phyloP scores from a whole-genome alignment of 2,797 vertebrate genomes.

The Rhincodon typus region DNA sequence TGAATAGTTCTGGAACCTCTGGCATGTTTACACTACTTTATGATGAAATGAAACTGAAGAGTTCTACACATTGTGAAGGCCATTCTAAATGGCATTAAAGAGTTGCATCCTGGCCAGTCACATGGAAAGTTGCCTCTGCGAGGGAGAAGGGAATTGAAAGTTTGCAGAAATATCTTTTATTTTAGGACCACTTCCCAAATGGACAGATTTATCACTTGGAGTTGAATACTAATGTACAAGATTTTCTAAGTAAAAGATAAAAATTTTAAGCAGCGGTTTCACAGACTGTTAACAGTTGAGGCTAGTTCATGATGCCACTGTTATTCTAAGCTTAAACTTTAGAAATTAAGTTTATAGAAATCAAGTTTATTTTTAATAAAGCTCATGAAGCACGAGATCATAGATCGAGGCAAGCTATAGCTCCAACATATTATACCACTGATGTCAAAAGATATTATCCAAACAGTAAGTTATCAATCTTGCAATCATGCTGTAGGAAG shows the following conservation, averaged over 20 bases:
- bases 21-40: background rate
- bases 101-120: background rate
- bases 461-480: background rate
- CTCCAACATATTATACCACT: background rate
- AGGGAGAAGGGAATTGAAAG: background rate
- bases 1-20: background rate
- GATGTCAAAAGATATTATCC: background rate
- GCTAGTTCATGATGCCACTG: background rate
- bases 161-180: background rate
- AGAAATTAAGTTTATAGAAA: background rate
- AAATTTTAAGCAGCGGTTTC: background rate
- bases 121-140: background rate
- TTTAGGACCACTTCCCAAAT: background rate
- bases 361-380: background rate
- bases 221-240: background rate
- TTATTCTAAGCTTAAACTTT: background rate
- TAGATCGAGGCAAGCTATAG: background rate
- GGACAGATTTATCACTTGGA: background rate
- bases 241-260: background rate
- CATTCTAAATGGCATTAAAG: background rate
- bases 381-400: background rate
- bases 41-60: background rate
- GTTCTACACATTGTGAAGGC: background rate
- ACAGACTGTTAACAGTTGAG: background rate
- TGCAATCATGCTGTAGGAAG: background rate